These are phyloP conservation scores for Tenodera sinensis DNA, from an alignment of 2,888 invertebrate genomes.

Conservation along the genomic window DNA sequence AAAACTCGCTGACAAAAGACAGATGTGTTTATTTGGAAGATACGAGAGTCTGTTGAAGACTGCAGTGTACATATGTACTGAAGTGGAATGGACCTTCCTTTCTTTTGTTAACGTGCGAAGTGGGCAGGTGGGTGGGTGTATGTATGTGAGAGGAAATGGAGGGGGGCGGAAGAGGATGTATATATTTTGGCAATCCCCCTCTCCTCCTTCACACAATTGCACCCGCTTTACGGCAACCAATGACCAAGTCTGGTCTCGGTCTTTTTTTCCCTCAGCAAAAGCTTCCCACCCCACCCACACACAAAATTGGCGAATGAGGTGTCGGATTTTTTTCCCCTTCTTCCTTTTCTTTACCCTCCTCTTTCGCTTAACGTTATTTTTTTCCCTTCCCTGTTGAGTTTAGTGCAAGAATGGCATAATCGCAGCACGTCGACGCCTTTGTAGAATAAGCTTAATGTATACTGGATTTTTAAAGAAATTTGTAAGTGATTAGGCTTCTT, in stretches of 20 bases:
- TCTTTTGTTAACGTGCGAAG: background rate
- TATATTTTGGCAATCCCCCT: slow-evolving; percentile 12
- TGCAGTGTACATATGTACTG: background rate
- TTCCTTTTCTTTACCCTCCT: background rate
- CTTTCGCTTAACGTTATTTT: background rate
- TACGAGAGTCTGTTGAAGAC: too few species aligned
- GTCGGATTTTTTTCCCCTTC: slow-evolving; percentile 15
- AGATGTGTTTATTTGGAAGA: background rate
- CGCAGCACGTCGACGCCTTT: background rate
- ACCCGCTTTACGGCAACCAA: slow-evolving; percentile 15
- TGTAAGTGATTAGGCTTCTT: too few species aligned
- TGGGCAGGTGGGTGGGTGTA: background rate
- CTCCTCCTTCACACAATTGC: background rate
- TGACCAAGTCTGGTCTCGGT: slow-evolving; percentile 4
- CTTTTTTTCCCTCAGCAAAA: background rate
- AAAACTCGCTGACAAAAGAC: background rate
- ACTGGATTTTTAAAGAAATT: too few species aligned
- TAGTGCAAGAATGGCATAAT: background rate
- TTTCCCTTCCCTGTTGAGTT: background rate
- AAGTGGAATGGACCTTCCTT: background rate
- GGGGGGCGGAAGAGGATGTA: background rate
- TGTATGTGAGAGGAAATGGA: background rate
- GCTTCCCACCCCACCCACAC: background rate
- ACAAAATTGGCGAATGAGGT: slow-evolving; percentile 26
- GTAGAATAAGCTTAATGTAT: too few species aligned